phyloP scores from a whole-genome alignment of 1,140 invertebrate species.

The Cotesia vestalis region DNA sequence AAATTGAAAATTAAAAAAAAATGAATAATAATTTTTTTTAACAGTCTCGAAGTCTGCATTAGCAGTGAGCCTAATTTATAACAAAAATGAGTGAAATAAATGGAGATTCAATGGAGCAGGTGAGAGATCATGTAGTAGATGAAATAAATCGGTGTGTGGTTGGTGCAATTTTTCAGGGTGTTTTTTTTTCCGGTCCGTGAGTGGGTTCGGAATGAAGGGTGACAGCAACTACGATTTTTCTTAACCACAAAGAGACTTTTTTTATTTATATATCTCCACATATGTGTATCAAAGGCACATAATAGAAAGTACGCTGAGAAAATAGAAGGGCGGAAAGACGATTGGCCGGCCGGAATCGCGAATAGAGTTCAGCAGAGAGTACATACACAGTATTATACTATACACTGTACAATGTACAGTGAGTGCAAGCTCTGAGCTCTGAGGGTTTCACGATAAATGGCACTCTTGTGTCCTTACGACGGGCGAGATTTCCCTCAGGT shows the following conservation, averaged over 20 bases:
- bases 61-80: no score
- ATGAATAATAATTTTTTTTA: no score
- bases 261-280: neutral
- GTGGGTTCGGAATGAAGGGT: conserved; percentile 20
- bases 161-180: conserved; percentile 27
- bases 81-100: conserved; percentile 19
- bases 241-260: conserved; percentile 44
- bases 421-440: conserved; percentile 45
- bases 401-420: neutral
- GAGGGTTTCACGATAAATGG: conserved; percentile 58
- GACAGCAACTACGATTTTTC: conserved; percentile 49
- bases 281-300: neutral
- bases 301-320: conserved; percentile 26
- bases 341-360: conserved; percentile 54
- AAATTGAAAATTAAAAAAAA: no score
- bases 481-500: conserved; percentile 63
- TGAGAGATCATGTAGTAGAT: conserved; percentile 27
- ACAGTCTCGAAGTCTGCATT: no score
- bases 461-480: conserved; percentile 53
- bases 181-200: neutral
- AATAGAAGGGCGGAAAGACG: conserved; percentile 45
- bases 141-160: conserved; percentile 30
- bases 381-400: no score
- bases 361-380: conserved; percentile 27
- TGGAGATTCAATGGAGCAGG: conserved; percentile 28